phyloP scores from a whole-genome alignment of 2,113 vertebrate genomes.

The Cololabis saira region DNA sequence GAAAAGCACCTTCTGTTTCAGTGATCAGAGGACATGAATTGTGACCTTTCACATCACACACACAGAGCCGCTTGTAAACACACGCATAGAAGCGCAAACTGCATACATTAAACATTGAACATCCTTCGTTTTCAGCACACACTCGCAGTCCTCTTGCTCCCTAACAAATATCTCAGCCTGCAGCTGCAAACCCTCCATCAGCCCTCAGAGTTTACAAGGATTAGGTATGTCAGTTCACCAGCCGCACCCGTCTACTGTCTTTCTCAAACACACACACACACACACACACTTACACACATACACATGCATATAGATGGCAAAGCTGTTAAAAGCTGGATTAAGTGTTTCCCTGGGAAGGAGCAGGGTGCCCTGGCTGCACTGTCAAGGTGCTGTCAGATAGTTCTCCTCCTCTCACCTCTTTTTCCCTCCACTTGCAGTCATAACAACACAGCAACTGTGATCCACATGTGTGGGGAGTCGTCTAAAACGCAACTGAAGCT shows the following conservation, averaged over 20 bases:
- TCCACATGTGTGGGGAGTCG: constrained; percentile 17
- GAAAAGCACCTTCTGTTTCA: constrained; percentile 41
- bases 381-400: constrained; percentile 67
- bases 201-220: constrained; percentile 73
- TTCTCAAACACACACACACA: constrained; percentile 39
- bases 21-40: constrained; percentile 35
- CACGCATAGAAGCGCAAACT: neutral
- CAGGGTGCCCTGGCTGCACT: constrained; percentile 54
- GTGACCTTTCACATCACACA: constrained; percentile 22
- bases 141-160: constrained; percentile 19
- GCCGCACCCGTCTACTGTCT: constrained; percentile 45
- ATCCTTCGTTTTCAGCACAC: constrained; percentile 5
- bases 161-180: constrained; percentile 57
- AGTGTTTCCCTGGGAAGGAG: constrained; percentile 64
- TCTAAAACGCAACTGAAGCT: constrained; percentile 12
- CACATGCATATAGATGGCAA: constrained; percentile 50
- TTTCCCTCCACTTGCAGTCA: constrained; percentile 48
- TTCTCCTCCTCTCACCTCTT: constrained; percentile 47
- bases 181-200: constrained; percentile 73
- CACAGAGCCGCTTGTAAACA: neutral
- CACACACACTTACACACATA: constrained; percentile 21
- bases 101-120: constrained; percentile 1
- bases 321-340: constrained; percentile 78
- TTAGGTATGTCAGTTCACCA: constrained; percentile 65
- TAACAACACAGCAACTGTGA: constrained; percentile 36